These are phyloP conservation scores for Brachionichthys hirsutus DNA, from an alignment of 2,113 vertebrate species.

Conservation along the genomic window DNA sequence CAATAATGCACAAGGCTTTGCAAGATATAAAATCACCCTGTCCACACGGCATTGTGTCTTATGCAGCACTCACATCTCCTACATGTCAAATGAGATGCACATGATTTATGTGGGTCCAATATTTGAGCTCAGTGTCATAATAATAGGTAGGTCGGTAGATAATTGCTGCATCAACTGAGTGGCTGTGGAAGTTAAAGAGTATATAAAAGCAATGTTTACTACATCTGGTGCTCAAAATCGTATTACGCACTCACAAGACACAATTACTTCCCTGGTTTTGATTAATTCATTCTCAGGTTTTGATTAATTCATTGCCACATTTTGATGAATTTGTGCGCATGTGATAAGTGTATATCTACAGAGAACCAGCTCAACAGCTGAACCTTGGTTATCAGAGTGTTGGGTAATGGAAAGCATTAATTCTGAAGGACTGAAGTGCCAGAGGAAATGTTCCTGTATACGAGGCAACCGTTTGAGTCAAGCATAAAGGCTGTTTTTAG, in stretches of 20 bases:
- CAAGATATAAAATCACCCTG: slow-evolving; percentile 60
- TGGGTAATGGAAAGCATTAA: no score
- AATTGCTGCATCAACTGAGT: slow-evolving; percentile 1
- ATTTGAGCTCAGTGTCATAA: slow-evolving; percentile 16
- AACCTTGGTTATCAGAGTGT: no score
- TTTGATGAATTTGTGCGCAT: not conserved
- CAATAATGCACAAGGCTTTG: slow-evolving; percentile 71
- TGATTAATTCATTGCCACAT: not conserved
- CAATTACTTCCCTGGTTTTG: not conserved
- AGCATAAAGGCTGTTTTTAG: no score
- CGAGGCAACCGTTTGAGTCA: no score
- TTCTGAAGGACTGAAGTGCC: no score
- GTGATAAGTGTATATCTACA: no score
- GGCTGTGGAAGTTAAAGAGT: no score
- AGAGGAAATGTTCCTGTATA: no score
- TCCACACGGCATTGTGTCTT: slow-evolving; percentile 26
- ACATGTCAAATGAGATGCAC: slow-evolving; percentile 10
- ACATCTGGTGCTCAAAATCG: no score
- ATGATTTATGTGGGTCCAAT: slow-evolving; percentile 18
- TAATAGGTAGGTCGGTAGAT: slow-evolving; percentile 17
- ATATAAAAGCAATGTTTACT: not conserved
- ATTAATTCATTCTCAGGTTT: not conserved
- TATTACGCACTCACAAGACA: no score
- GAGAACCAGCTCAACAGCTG: no score
- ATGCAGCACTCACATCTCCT: slow-evolving; percentile 28